Conservation (phyloP, 2,888 invertebrate species). For the Microctonus hyperodae region DNA sequence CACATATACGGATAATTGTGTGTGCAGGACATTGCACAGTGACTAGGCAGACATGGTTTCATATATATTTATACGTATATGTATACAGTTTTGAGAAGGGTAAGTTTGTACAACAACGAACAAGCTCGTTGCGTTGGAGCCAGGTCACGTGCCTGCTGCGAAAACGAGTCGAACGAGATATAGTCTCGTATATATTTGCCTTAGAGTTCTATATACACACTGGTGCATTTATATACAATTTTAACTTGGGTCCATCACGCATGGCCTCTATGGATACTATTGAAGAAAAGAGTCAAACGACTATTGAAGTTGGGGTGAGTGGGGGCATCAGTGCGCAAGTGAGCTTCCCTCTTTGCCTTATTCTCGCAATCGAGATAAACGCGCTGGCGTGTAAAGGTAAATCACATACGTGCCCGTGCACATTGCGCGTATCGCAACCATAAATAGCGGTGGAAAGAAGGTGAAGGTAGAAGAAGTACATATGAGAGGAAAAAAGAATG, state of each 20-base stretch:
- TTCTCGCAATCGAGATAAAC: conserved; percentile 28
- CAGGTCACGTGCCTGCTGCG: conserved; percentile 18
- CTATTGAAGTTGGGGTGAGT: conserved; percentile 6
- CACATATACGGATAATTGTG: background rate
- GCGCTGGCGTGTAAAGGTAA: conserved; percentile 31
- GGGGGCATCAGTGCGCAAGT: background rate
- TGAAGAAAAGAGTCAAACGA: background rate
- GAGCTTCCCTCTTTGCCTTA: conserved; percentile 2
- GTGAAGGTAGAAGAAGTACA: conserved; percentile 5
- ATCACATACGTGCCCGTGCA: conserved; percentile 32
- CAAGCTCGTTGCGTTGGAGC: background rate
- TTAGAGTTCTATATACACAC: background rate
- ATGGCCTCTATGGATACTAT: background rate
- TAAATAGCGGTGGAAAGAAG: conserved; percentile 24
- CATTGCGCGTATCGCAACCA: conserved; percentile 26
- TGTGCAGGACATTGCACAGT: background rate
- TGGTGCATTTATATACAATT: background rate
- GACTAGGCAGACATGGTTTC: background rate
- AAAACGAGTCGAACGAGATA: conserved; percentile 18
- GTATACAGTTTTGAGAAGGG: conserved; percentile 4
- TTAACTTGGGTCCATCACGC: conserved; percentile 11
- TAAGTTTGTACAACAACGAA: conserved; percentile 6
- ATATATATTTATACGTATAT: background rate
- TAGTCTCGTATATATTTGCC: background rate
- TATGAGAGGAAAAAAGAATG: background rate